phyloP scores from a whole-genome alignment of 2,797 vertebrate species.

The Pipistrellus kuhlii region DNA sequence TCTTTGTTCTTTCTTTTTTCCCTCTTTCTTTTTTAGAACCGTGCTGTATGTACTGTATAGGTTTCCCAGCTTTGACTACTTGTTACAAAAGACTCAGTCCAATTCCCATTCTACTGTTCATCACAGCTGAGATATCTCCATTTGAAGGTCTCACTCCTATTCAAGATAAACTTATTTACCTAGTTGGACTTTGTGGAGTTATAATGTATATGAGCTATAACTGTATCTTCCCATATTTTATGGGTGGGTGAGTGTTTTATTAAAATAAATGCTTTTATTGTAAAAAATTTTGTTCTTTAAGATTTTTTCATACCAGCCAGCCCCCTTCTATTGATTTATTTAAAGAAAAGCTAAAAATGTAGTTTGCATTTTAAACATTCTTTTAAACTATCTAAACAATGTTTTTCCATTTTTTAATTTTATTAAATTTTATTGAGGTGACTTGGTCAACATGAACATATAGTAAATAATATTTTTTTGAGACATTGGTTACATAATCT shows the following conservation, averaged over 20 bases:
- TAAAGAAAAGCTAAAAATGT: background rate
- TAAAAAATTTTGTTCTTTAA: background rate
- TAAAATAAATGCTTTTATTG: background rate
- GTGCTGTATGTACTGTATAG: background rate
- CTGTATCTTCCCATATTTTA: background rate
- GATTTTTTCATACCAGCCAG: background rate
- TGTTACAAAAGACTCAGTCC: background rate
- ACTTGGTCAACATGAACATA: too few species aligned
- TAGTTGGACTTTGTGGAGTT: background rate
- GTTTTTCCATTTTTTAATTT: too few species aligned
- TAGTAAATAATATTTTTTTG: background rate
- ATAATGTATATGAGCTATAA: background rate
- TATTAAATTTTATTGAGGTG: too few species aligned
- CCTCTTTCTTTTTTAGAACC: background rate
- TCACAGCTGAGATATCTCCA: background rate
- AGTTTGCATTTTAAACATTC: background rate
- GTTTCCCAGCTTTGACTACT: background rate
- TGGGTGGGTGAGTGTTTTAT: background rate
- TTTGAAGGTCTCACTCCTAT: background rate
- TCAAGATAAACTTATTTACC: background rate
- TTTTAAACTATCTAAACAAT: background rate
- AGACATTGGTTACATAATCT: background rate
- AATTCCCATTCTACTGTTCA: background rate
- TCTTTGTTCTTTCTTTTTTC: background rate
- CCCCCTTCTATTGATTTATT: background rate